phyloP scores from a whole-genome alignment of 2,888 invertebrate genomes.

The Hanleya hanleyi region DNA sequence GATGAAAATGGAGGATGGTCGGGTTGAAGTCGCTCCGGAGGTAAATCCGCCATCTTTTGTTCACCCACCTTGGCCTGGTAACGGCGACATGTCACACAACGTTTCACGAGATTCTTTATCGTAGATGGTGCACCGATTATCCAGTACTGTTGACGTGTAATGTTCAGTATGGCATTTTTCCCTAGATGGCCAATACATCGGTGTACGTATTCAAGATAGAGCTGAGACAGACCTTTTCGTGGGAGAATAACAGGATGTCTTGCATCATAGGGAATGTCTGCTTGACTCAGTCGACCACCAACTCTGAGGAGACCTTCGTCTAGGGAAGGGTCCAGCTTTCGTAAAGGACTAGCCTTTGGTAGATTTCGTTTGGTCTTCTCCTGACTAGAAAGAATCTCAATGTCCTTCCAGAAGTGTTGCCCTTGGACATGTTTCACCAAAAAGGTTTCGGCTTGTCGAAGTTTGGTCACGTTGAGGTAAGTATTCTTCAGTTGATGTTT shows the following conservation, averaged over 20 bases:
- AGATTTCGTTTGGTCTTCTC: not conserved
- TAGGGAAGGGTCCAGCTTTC: no score
- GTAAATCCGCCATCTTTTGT: slow-evolving; percentile 19
- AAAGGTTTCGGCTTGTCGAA: not conserved
- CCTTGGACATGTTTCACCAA: not conserved
- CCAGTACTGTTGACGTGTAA: not conserved
- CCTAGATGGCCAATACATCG: not conserved
- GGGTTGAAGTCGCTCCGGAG: not conserved
- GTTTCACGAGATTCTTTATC: not conserved
- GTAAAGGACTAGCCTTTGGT: not conserved
- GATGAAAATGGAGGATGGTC: not conserved
- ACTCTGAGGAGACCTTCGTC: not conserved
- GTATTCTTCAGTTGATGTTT: not conserved
- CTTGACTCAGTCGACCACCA: slow-evolving; percentile 4
- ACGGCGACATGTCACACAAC: not conserved
- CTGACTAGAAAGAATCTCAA: not conserved
- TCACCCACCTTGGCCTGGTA: not conserved
- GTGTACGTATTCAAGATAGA: not conserved
- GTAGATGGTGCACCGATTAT: not conserved
- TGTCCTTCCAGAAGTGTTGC: not conserved
- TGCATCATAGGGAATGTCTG: not conserved
- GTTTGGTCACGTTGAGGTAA: not conserved
- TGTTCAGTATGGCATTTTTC: no score
- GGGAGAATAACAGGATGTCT: slow-evolving; percentile 10
- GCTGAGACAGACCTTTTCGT: not conserved